Evolutionary conservation across 2,797 vertebrate species (phyloP).

Genomic region (Ctenochaetus hawaiiensis): DNA sequence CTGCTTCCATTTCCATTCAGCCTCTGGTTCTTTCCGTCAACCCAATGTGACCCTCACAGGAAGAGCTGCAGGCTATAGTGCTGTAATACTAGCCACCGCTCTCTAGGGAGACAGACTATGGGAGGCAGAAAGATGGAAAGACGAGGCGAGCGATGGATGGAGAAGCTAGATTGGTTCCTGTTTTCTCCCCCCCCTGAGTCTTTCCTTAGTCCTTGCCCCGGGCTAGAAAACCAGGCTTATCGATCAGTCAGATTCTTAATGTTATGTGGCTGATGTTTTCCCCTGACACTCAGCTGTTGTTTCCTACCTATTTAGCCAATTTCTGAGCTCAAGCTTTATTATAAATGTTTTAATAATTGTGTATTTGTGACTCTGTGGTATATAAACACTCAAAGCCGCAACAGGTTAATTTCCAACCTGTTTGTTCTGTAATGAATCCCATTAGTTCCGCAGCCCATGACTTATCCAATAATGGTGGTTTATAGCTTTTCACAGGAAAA

Average conservation of each 20-base stretch:
- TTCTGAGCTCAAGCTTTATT: not conserved
- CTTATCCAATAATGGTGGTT: constrained; percentile 13
- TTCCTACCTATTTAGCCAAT: not conserved
- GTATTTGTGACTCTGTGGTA: not conserved
- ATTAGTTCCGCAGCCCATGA: constrained; percentile 24
- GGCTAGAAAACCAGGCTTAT: constrained; percentile 49
- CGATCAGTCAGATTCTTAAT: constrained; percentile 44
- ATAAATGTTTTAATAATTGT: not conserved
- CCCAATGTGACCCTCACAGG: constrained; percentile 74
- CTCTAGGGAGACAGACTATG: constrained; percentile 50
- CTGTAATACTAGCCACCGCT: constrained; percentile 68
- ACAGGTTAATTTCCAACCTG: constrained; percentile 23
- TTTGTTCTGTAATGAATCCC: constrained; percentile 38
- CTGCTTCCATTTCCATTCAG: constrained; percentile 56
- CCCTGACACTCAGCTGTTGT: not conserved
- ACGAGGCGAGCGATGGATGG: constrained; percentile 47
- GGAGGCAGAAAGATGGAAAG: constrained; percentile 50
- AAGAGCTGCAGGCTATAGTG: constrained; percentile 63
- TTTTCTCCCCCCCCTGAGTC: constrained; percentile 39
- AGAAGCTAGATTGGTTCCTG: constrained; percentile 50
- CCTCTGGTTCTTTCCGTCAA: constrained; percentile 55
- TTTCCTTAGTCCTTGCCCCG: constrained; percentile 32
- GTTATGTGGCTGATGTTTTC: constrained; percentile 26
- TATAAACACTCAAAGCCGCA: not conserved
- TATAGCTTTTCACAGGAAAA: not conserved